phyloP scores from a whole-genome alignment of 1,140 invertebrate species.

The Epicauta chinensis region DNA sequence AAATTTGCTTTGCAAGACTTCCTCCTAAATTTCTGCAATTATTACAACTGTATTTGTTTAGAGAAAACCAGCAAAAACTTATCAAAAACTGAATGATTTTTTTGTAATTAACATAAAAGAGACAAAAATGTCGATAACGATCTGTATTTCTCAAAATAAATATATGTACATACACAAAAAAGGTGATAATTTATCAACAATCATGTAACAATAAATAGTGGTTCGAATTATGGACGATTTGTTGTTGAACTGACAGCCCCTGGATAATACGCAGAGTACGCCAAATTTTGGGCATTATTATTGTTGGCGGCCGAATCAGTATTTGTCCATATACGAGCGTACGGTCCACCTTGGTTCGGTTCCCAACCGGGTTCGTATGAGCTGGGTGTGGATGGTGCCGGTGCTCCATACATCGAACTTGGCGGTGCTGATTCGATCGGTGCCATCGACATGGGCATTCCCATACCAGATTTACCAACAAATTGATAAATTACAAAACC shows the following conservation, averaged over 20 bases:
- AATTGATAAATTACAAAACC: constrained; percentile 73
- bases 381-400: constrained; percentile 55
- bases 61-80: too few relatives aligned
- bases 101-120: too few relatives aligned
- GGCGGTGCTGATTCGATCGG: constrained; percentile 46
- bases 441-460: constrained; percentile 51
- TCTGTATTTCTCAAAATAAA: too few relatives aligned
- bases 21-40: too few relatives aligned
- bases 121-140: too few relatives aligned
- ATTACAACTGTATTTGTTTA: too few relatives aligned
- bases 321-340: constrained; percentile 68
- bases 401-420: constrained; percentile 53
- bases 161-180: too few relatives aligned
- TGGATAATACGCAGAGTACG: constrained; percentile 72
- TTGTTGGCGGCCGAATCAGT: constrained; percentile 35
- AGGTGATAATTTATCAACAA: too few relatives aligned
- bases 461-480: constrained; percentile 64
- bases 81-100: too few relatives aligned
- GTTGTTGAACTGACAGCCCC: constrained; percentile 37
- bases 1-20: too few relatives aligned
- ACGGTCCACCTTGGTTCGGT: constrained; percentile 59
- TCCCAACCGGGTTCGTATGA: constrained; percentile 65
- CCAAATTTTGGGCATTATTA: constrained; percentile 55
- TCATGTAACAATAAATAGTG: too few relatives aligned
- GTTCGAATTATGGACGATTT: constrained; percentile 11